Evolutionary conservation across 2,888 invertebrate genomes (phyloP), one percentile per base, ranked within the genome.

Genomic region (Cyclophora albipunctata): DNA sequence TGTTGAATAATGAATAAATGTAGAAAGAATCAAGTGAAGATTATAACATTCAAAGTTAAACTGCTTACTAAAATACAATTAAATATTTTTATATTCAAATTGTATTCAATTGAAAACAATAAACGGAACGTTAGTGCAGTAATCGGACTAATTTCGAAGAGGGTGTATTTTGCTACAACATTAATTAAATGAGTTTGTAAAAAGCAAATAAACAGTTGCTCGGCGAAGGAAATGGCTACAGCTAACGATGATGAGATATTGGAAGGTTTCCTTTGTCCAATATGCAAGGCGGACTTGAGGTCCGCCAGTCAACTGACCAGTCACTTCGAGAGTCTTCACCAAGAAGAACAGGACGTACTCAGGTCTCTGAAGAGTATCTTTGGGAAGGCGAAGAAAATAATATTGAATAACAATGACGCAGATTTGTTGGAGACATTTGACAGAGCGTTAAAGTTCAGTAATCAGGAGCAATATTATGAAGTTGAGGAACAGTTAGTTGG

Each of bases 231-330:
- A 73, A 88, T 88, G 88, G 88, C 88, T 54, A 60, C 79, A 51
- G 71, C 81, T 53, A 82, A 87, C 56, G 89, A 86, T 47, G 90
- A 90, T 42, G 90, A 91, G 67, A 94, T 96, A 62, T 88, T 95
- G 54, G 98, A 98, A 81, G 98, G 98, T 3, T 98, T 98, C 74
- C 89, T 98, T 5, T 98, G 98, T 78, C 98, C 98, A 0, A 96
- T 98, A 66, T 98, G 98, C 72, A 94, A 96, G 84, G 93, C 93
- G 42, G 98, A 98, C 78, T 90, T 97, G 45, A 95, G 95, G 72
- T 95, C 96, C 7, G 93, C 96, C 4, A 91, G 92, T 48, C 93
- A 94, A 72, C 89, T 98, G 50, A 94, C 95, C 49, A 91, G 91
- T 60, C 98, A 98, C 83, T 98, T 98, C 73, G 96, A 97, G 78